Evolutionary conservation across 64 coral and sea anemone species (phyloP).

Genomic region (Pachyseris speciosa): DNA sequence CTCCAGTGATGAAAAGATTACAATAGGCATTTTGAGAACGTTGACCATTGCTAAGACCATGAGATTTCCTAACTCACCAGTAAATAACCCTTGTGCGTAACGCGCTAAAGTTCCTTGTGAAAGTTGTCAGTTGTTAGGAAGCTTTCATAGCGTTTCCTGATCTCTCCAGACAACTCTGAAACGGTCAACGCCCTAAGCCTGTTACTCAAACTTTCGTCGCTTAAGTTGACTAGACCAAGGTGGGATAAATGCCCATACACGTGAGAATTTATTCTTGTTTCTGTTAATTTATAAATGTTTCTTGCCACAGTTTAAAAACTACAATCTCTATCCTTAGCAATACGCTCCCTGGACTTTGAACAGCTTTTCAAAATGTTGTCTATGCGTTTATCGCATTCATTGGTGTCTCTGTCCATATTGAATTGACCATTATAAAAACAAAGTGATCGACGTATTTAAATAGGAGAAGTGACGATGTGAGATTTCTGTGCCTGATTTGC

Average conservation of each 20-base stretch:
- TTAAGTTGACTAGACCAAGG: conserved; percentile 32
- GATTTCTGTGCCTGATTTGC: conserved; percentile 19
- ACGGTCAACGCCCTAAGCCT: conserved; percentile 12
- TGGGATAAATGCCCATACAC: neutral
- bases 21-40: conserved; percentile 17
- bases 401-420: neutral
- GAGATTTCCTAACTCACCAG: conserved; percentile 40
- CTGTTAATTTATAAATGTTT: neutral
- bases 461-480: conserved; percentile 32
- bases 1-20: conserved; percentile 32
- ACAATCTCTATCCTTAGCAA: conserved; percentile 50
- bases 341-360: conserved; percentile 31
- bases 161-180: conserved; percentile 32
- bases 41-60: conserved; percentile 30
- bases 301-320: conserved; percentile 28
- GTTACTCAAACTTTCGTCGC: conserved; percentile 14
- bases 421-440: conserved; percentile 47
- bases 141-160: neutral
- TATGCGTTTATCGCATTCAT: conserved; percentile 37
- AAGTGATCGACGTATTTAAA: conserved; percentile 26
- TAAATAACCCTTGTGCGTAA: conserved; percentile 5
- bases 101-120: conserved; percentile 6
- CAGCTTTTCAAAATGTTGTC: conserved; percentile 51
- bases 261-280: conserved; percentile 8
- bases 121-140: conserved; percentile 37